Percentiles rank a stretch among this genome's conserved stretches.
These are phyloP conservation scores for Pristis pectinata DNA, from an alignment of 2,797 vertebrate genomes.

Conservation along the genomic window DNA sequence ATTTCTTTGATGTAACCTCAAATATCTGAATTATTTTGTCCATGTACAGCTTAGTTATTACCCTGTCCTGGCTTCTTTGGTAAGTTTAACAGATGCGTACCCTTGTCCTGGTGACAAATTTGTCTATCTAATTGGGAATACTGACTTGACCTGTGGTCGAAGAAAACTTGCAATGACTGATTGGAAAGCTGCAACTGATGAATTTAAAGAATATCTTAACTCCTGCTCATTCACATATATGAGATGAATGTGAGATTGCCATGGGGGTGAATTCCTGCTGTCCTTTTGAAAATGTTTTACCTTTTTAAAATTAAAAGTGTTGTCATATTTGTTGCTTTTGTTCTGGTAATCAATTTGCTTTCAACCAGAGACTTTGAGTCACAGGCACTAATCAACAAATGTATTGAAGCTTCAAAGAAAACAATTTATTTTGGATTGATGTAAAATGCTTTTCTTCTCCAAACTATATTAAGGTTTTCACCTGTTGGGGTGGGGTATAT, in stretches of 20 bases:
- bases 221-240: neutral
- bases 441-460: neutral
- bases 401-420: neutral
- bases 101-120: neutral
- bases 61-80: neutral
- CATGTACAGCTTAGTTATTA: neutral
- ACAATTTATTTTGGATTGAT: neutral
- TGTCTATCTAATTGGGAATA: neutral
- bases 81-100: neutral
- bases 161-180: neutral
- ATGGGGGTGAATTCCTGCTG: neutral
- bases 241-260: neutral
- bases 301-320: too few species aligned
- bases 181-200: too few species aligned
- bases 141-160: neutral
- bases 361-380: neutral
- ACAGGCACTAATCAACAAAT: neutral
- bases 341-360: neutral
- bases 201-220: neutral
- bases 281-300: neutral
- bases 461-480: neutral
- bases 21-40: neutral
- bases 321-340: neutral
- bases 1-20: neutral
- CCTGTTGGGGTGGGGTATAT: neutral